Conservation (phyloP, 2,113 vertebrate species). For the Sardina pilchardus region DNA sequence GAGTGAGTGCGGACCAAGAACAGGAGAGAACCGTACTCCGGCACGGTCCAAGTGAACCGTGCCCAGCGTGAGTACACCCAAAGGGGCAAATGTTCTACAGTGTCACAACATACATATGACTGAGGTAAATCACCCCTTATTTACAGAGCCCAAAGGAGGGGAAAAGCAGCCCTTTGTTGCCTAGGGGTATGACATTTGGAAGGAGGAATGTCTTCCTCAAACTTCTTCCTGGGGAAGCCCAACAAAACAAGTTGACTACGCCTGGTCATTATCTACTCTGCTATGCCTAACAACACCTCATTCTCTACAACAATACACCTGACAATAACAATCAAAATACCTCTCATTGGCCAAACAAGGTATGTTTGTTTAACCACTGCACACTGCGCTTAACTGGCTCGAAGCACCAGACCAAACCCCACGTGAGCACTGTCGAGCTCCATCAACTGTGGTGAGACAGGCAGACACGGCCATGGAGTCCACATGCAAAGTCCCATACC, state of each 20-base stretch:
- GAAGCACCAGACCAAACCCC: neutral
- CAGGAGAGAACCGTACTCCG: too few relatives aligned
- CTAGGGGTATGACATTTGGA: neutral
- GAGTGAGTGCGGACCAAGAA: too few relatives aligned
- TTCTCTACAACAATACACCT: neutral
- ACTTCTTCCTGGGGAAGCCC: neutral
- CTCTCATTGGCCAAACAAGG: neutral
- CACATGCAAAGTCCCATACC: neutral
- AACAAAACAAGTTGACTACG: neutral
- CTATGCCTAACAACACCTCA: neutral
- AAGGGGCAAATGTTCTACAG: neutral
- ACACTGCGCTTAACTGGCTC: neutral
- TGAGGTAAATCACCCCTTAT: neutral
- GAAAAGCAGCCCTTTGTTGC: neutral
- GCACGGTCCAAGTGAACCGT: too few relatives aligned
- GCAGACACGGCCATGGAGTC: neutral
- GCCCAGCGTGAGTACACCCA: too few relatives aligned
- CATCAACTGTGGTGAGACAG: neutral
- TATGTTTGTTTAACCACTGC: neutral
- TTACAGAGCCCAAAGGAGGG: neutral
- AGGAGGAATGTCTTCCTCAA: neutral
- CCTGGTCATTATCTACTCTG: neutral
- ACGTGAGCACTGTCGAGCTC: neutral
- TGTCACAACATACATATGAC: neutral
- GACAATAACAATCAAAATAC: neutral